Base-by-base conservation (phyloP, 2,888 invertebrate genomes). In the Glaucopsyche alexis region DNA sequence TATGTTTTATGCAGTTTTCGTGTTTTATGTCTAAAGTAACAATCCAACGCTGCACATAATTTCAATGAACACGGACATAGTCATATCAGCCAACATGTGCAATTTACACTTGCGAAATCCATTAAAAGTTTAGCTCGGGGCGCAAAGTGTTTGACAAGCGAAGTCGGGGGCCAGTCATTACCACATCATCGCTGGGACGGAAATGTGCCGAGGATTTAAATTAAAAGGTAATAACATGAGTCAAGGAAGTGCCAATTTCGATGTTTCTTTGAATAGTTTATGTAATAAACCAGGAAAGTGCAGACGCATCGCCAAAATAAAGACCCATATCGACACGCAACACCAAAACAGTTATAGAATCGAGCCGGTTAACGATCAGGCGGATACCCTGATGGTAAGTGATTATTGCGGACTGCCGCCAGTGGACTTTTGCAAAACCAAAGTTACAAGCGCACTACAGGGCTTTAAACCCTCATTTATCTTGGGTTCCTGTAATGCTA, bases 51-150 rank as follows among this genome's bases (percentile, higher is more conserved):
- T 29, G 29, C 29, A 29, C 29, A 2, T 47, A 13, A 13, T 60
- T 60, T 11, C 29, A 38, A 60, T 38, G 29, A 60, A 38, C 60
- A 14, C 13, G 29, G 29, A 60, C 60, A 60, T 6, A 60, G 29
- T 60, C 29, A 60, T 29, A 29, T 38, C 60, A 9, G 13, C 1
- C 29, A 60, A 60, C 29, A 60, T 38, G 60, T 29, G 13, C 60
- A 60, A 29, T 60, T 60, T 60, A 29, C 60, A 60, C 60, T 60
- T 60, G 60, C 60, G 60, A 60, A 60, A 60, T 60, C 60, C 60
- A 60, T 60, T 60, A 60, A 60, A 60, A 60, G 29, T 60, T 60
- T 29, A 60, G 60, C 60, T 60, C 29, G 60, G 60, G 60, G 60
- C 60, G 60, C 47, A 47, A 29, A 60, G 13, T 14, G 38, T 47